Percentiles rank a stretch among this genome's conserved stretches.
phyloP scores from a whole-genome alignment of 2,797 vertebrate genomes.

The Labroides dimidiatus region DNA sequence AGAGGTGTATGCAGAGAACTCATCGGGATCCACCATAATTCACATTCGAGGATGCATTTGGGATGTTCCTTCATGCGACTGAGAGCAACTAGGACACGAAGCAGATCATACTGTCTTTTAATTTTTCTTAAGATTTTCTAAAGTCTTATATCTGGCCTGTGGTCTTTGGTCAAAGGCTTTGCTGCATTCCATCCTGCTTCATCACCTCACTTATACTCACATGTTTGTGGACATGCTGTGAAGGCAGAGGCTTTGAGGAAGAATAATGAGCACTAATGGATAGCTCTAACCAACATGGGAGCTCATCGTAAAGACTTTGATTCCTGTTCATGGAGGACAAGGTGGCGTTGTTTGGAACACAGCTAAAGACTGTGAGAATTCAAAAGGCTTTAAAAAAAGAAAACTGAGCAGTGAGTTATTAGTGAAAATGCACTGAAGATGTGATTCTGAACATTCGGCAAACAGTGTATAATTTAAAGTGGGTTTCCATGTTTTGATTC shows the following conservation, averaged over 20 bases:
- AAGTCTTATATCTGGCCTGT: constrained; percentile 26
- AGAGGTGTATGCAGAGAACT: constrained; percentile 43
- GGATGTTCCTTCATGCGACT: constrained; percentile 31
- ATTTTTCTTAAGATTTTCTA: constrained; percentile 58
- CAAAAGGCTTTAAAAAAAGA: constrained; percentile 59
- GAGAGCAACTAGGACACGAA: constrained; percentile 30
- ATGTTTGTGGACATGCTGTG: constrained; percentile 24
- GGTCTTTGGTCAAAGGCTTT: constrained; percentile 57
- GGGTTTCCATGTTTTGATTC: constrained; percentile 53
- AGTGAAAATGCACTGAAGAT: constrained; percentile 49
- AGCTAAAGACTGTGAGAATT: constrained; percentile 31
- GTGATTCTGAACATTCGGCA: constrained; percentile 34
- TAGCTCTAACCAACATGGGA: constrained; percentile 37
- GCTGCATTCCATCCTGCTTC: constrained; percentile 42
- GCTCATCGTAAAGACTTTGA: constrained; percentile 36
- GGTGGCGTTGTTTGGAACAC: constrained; percentile 24
- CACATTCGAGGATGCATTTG: constrained; percentile 38
- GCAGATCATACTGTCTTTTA: constrained; percentile 28
- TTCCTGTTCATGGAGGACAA: constrained; percentile 50
- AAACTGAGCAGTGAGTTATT: constrained; percentile 47
- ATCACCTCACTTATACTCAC: constrained; percentile 36
- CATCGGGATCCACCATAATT: constrained; percentile 38
- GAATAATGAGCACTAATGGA: constrained; percentile 38
- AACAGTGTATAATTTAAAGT: constrained; percentile 61
- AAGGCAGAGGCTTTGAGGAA: constrained; percentile 31